phyloP scores from a whole-genome alignment of 2,113 vertebrate genomes.

The Guaruba guarouba region DNA sequence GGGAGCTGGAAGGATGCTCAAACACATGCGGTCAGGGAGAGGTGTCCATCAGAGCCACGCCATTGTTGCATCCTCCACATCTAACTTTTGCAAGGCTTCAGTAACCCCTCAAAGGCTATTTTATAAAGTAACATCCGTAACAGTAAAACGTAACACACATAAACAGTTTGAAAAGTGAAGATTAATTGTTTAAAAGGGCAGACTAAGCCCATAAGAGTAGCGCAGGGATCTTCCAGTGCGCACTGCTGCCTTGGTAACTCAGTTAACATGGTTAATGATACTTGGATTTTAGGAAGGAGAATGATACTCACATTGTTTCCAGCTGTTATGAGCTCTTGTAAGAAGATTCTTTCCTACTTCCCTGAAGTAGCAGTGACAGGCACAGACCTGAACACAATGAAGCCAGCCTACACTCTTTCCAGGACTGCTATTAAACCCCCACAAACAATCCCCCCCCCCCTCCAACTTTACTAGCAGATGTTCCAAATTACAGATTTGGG shows the following conservation, averaged over 20 bases:
- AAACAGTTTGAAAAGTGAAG: not conserved
- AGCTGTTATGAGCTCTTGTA: not conserved
- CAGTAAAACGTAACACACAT: not conserved
- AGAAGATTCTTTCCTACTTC: not conserved
- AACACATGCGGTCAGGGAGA: not conserved
- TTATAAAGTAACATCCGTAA: not conserved
- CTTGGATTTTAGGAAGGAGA: not conserved
- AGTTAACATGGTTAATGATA: not conserved
- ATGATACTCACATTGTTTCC: not conserved
- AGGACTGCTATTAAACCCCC: not conserved
- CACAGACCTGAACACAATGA: not conserved
- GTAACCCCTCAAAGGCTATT: not conserved
- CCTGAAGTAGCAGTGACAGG: not conserved
- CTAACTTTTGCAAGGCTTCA: not conserved
- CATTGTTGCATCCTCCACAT: not conserved
- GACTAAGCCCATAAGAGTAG: not conserved
- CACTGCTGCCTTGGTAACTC: not conserved
- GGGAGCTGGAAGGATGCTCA: not conserved
- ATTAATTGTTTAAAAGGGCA: not conserved
- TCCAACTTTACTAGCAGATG: not conserved
- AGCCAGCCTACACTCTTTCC: not conserved
- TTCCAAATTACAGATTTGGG: not conserved
- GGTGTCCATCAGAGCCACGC: not conserved
- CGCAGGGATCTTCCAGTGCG: not conserved
- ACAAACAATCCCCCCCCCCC: accelerated